These are phyloP conservation scores for Ichneumoninae sp. DNA, from an alignment of 2,888 invertebrate genomes.

Conservation along the genomic window DNA sequence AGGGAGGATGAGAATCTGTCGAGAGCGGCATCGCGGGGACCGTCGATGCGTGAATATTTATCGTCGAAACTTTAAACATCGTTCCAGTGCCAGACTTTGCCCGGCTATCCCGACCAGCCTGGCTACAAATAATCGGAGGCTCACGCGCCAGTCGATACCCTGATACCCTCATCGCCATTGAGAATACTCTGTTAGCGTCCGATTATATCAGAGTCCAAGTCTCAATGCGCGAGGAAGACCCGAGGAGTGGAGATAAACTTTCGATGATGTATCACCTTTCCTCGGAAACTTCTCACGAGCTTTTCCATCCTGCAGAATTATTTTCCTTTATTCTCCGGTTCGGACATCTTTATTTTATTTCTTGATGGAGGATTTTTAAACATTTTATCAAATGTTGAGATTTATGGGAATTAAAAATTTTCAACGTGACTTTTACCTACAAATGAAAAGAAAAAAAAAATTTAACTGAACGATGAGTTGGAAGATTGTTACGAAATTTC, in stretches of 20 bases:
- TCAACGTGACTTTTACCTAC: background rate
- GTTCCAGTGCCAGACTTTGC: slow-evolving; percentile 59
- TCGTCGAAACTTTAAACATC: slow-evolving; percentile 66
- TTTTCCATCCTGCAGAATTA: background rate
- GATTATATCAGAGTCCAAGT: background rate
- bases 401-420: no score
- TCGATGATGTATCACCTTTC: background rate
- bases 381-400: no score
- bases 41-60: slow-evolving; percentile 66
- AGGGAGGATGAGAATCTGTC: slow-evolving; percentile 37
- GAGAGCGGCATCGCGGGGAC: slow-evolving; percentile 43
- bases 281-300: background rate
- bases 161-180: slow-evolving; percentile 21
- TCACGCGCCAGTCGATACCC: slow-evolving; percentile 32
- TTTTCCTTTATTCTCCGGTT: background rate
- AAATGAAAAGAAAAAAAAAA: background rate
- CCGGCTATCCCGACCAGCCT: slow-evolving; percentile 2
- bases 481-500: slow-evolving; percentile 19
- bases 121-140: slow-evolving; percentile 43
- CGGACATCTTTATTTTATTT: no score
- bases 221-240: background rate
- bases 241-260: background rate
- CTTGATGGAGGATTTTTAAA: no score
- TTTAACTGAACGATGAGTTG: background rate
- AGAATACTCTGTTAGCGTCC: slow-evolving; percentile 10